These are phyloP conservation scores for Troides aeacus DNA, from an alignment of 2,888 invertebrate genomes.

Conservation along the genomic window DNA sequence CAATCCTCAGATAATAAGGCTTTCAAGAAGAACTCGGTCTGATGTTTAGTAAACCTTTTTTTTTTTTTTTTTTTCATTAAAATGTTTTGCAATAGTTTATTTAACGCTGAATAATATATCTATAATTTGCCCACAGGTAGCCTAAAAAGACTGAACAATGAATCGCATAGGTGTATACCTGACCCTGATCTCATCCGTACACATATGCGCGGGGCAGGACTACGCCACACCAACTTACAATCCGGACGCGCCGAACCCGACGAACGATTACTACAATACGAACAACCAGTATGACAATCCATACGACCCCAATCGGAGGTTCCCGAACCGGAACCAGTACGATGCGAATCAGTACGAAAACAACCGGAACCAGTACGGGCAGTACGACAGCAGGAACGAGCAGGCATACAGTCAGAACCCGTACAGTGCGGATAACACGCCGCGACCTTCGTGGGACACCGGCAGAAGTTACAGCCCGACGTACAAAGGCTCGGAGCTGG, in stretches of 20 bases:
- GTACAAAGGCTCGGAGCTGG: constrained; percentile 54
- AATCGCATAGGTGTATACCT: constrained; percentile 58
- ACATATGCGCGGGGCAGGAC: constrained; percentile 59
- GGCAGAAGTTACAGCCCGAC: constrained; percentile 51
- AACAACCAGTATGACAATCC: constrained; percentile 65
- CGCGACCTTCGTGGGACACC: constrained; percentile 58
- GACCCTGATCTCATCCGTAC: constrained; percentile 45
- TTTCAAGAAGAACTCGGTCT: too few species aligned
- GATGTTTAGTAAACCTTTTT: too few species aligned
- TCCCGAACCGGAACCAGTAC: constrained; percentile 48
- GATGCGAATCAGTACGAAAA: constrained; percentile 37
- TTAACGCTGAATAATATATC: background rate
- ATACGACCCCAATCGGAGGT: constrained; percentile 59
- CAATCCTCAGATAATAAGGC: too few species aligned
- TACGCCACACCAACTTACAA: constrained; percentile 64
- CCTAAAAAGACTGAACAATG: constrained; percentile 62
- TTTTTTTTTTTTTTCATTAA: too few species aligned
- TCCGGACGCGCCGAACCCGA: constrained; percentile 57
- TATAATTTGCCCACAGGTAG: constrained; percentile 18
- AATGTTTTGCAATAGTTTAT: too few species aligned
- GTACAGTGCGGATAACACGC: constrained; percentile 52
- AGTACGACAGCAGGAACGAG: constrained; percentile 39
- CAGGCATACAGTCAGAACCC: constrained; percentile 36
- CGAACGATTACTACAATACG: constrained; percentile 57
- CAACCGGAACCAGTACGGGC: constrained; percentile 43